Percentiles rank a stretch among this genome's conserved stretches.
Conservation (phyloP, 2,797 vertebrate species). For the Darevskia mixta region DNA sequence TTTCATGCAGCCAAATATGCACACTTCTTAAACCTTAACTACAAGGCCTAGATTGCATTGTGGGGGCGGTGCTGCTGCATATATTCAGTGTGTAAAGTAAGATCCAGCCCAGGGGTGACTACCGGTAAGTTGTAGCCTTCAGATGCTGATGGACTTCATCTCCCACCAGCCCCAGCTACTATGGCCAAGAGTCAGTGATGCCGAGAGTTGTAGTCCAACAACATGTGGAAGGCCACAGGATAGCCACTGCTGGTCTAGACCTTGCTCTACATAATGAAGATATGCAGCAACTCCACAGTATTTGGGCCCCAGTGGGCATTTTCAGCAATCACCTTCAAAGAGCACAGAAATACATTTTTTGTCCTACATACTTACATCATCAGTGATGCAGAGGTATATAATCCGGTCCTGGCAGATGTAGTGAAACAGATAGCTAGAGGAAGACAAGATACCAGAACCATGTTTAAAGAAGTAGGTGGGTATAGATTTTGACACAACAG, state of each 20-base stretch:
- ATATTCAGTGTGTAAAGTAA: too few relatives aligned
- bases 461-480: neutral
- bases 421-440: conserved; percentile 94
- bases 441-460: conserved; percentile 33
- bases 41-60: neutral
- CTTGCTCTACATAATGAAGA: neutral
- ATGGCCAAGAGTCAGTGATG: too few relatives aligned
- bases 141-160: too few relatives aligned
- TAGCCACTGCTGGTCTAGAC: too few relatives aligned
- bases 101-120: too few relatives aligned
- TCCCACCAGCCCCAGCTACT: too few relatives aligned
- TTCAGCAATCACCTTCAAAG: neutral
- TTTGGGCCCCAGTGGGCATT: neutral
- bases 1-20: neutral
- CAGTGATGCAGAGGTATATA: conserved; percentile 97
- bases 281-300: neutral
- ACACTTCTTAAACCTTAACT: neutral
- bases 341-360: accelerated
- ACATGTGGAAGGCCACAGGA: too few relatives aligned
- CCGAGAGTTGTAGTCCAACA: too few relatives aligned
- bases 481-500: neutral
- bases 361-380: conserved; percentile 90
- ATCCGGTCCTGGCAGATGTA: conserved; percentile 99
- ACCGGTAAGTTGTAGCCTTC: too few relatives aligned
- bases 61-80: too few relatives aligned